Percentiles rank a stretch among this genome's conserved stretches.
phyloP scores from a whole-genome alignment of 2,797 vertebrate species.

The Notolepis coatsorum region DNA sequence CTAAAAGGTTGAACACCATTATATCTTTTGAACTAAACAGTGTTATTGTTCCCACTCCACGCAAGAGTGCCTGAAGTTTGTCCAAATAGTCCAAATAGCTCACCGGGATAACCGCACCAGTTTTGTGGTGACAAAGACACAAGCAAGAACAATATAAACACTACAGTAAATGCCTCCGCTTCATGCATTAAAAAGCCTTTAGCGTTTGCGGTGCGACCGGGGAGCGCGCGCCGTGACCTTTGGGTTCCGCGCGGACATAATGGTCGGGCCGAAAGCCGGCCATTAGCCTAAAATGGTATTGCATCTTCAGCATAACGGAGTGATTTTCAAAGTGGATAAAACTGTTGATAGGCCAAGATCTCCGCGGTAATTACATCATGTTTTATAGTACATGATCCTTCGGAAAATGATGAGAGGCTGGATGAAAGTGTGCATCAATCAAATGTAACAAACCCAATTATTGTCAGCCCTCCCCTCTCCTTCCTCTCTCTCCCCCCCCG shows the following conservation, averaged over 20 bases:
- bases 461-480: conserved; percentile 64
- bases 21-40: no score
- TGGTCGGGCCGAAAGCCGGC: no score
- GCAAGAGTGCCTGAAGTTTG: no score
- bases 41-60: no score
- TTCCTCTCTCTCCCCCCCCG: conserved; percentile 49
- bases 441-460: conserved; percentile 78
- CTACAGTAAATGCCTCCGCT: neutral
- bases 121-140: no score
- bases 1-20: no score
- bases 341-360: conserved; percentile 69
- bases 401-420: conserved; percentile 69
- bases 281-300: conserved; percentile 56
- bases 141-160: neutral
- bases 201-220: no score
- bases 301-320: conserved; percentile 42
- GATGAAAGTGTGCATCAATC: conserved; percentile 75
- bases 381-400: conserved; percentile 75
- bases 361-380: conserved; percentile 76
- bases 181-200: no score
- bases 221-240: no score
- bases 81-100: no score
- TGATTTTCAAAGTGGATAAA: conserved; percentile 68
- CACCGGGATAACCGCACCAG: no score
- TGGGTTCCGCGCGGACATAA: no score